Evolutionary conservation across 2,888 invertebrate species (phyloP).

Genomic region (Eupithecia abbreviata): DNA sequence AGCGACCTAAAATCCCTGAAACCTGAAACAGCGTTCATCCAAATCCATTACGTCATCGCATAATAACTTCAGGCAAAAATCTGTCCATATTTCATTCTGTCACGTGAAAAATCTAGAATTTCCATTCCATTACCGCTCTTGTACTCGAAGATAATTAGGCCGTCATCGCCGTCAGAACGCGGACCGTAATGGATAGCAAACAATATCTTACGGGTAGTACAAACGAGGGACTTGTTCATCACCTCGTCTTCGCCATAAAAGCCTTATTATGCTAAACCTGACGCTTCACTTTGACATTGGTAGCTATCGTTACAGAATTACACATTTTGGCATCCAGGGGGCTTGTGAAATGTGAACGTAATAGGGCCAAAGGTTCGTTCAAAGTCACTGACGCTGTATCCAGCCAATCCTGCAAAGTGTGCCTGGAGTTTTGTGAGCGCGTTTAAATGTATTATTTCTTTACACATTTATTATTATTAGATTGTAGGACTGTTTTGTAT

Average conservation of each 20-base stretch:
- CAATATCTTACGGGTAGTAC: constrained; percentile 44
- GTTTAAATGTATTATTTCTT: too few relatives aligned
- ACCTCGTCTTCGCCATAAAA: background rate
- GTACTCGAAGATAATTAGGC: constrained; percentile 40
- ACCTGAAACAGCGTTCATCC: background rate
- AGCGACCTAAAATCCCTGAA: background rate
- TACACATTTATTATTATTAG: too few relatives aligned
- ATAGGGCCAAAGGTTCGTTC: too few relatives aligned
- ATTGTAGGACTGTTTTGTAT: too few relatives aligned
- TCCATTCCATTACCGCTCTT: constrained; percentile 32
- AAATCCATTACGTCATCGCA: background rate
- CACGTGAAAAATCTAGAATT: constrained; percentile 35
- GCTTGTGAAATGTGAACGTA: too few relatives aligned
- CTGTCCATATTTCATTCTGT: constrained; percentile 14
- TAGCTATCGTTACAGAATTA: too few relatives aligned
- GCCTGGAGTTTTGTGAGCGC: too few relatives aligned
- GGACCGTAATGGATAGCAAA: constrained; percentile 50
- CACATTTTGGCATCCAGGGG: too few relatives aligned
- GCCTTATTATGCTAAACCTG: background rate
- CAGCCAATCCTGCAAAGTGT: too few relatives aligned
- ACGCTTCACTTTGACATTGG: background rate
- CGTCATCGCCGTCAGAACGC: constrained; percentile 34
- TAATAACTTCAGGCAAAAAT: constrained; percentile 13
- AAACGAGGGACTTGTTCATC: background rate
- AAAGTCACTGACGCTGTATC: too few relatives aligned